Percentiles rank a stretch among this genome's conserved stretches.
Evolutionary conservation across 2,888 invertebrate genomes (phyloP).

Genomic region (Apeira syringaria): DNA sequence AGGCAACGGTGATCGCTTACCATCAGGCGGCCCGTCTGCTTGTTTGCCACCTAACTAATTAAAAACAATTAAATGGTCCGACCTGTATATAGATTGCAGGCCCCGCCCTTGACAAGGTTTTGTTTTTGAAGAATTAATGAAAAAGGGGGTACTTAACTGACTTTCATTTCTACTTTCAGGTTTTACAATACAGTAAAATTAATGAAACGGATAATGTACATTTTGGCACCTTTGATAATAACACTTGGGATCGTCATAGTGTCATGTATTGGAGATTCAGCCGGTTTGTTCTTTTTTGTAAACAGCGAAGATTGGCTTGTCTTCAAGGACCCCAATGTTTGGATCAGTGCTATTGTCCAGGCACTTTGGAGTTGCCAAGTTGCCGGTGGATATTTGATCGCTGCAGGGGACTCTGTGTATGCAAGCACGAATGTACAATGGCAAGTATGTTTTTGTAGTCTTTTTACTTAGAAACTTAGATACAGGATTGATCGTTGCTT

Average conservation of each 20-base stretch:
- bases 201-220: constrained; percentile 62
- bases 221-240: constrained; percentile 47
- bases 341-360: constrained; percentile 60
- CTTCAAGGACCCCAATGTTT: constrained; percentile 51
- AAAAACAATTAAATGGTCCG: no score
- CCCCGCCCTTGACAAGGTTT: no score
- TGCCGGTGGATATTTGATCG: constrained; percentile 64
- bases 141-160: no score
- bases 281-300: constrained; percentile 37
- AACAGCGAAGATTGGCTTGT: constrained; percentile 44
- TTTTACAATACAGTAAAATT: constrained; percentile 64
- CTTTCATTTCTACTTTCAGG: constrained; percentile 44
- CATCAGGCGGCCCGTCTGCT: no score
- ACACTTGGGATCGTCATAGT: constrained; percentile 42
- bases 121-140: no score
- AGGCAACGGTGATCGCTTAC: no score
- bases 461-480: no score
- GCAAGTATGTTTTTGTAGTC: constrained; percentile 39
- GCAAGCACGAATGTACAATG: constrained; percentile 59
- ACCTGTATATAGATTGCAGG: no score
- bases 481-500: no score
- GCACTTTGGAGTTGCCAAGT: constrained; percentile 60
- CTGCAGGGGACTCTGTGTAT: constrained; percentile 62
- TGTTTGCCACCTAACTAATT: no score
- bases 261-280: constrained; percentile 40